Percentiles rank a stretch among this genome's conserved stretches.
These are phyloP conservation scores for Herpetotheres cachinnans DNA, from an alignment of 2,113 vertebrate genomes.

Conservation along the genomic window DNA sequence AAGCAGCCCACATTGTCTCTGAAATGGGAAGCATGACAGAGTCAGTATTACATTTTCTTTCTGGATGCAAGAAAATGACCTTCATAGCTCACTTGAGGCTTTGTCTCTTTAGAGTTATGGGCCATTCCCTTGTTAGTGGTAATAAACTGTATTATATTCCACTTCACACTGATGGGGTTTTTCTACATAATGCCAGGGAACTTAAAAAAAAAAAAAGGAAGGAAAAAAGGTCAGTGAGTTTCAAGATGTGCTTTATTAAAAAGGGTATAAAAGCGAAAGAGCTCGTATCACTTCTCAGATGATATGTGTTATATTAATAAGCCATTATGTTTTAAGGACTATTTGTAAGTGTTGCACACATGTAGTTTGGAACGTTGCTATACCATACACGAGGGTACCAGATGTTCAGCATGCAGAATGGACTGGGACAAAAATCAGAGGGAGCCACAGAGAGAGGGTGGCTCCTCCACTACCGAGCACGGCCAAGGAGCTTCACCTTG, in stretches of 20 bases:
- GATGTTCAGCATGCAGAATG: neutral
- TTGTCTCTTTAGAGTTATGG: constrained; percentile 39
- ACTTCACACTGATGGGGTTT: constrained; percentile 8
- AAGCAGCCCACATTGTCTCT: neutral
- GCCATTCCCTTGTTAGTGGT: constrained; percentile 46
- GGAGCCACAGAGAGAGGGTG: neutral
- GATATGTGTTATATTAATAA: neutral
- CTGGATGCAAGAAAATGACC: constrained; percentile 26
- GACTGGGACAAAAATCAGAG: neutral
- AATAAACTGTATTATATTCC: constrained; percentile 48
- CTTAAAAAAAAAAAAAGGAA: neutral
- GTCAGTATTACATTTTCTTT: constrained; percentile 21
- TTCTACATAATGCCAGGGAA: neutral
- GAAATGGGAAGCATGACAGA: neutral
- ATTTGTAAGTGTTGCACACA: neutral
- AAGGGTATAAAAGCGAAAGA: constrained; percentile 9
- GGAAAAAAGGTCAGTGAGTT: constrained; percentile 7
- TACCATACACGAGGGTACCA: rapidly evolving
- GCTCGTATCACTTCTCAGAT: neutral
- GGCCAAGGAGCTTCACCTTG: neutral
- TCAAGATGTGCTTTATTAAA: neutral
- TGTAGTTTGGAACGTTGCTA: neutral
- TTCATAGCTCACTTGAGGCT: constrained; percentile 46
- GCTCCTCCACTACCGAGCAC: neutral
- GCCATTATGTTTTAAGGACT: neutral